These are phyloP conservation scores for Kradibia gibbosae DNA, from an alignment of 1,140 invertebrate genomes.

Conservation along the genomic window DNA sequence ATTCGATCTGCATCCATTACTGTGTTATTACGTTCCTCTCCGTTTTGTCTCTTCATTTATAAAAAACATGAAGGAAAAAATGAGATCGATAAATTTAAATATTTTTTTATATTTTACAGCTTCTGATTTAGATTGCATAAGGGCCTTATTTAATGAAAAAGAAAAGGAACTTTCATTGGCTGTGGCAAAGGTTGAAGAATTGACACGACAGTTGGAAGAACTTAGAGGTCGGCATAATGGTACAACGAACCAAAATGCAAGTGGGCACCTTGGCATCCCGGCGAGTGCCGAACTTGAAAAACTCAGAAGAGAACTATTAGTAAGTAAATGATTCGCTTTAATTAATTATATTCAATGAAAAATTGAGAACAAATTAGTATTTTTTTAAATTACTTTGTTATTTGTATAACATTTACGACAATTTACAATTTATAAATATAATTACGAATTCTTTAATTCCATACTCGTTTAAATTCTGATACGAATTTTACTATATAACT, in stretches of 20 bases:
- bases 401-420: no score
- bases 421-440: no score
- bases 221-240: slow-evolving; percentile 79
- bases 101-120: slow-evolving; percentile 74
- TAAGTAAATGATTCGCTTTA: slow-evolving; percentile 71
- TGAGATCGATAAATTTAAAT: no score
- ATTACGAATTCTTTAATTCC: no score
- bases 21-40: no score
- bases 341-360: neutral
- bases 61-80: no score
- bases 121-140: slow-evolving; percentile 95
- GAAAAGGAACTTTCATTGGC: slow-evolving; percentile 96
- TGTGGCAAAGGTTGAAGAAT: slow-evolving; percentile 94
- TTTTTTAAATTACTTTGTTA: no score
- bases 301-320: slow-evolving; percentile 90
- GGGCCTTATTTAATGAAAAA: slow-evolving; percentile 96
- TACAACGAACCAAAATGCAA: slow-evolving; percentile 56
- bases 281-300: slow-evolving; percentile 91
- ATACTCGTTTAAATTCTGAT: no score
- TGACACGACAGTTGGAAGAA: slow-evolving; percentile 94
- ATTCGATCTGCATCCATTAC: no score
- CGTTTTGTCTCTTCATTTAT: no score
- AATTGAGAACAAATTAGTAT: no score
- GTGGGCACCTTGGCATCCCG: slow-evolving; percentile 77
- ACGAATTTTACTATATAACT: no score